Base-by-base conservation (phyloP, 2,888 invertebrate species). In the Drosophila hamatofila region DNA sequence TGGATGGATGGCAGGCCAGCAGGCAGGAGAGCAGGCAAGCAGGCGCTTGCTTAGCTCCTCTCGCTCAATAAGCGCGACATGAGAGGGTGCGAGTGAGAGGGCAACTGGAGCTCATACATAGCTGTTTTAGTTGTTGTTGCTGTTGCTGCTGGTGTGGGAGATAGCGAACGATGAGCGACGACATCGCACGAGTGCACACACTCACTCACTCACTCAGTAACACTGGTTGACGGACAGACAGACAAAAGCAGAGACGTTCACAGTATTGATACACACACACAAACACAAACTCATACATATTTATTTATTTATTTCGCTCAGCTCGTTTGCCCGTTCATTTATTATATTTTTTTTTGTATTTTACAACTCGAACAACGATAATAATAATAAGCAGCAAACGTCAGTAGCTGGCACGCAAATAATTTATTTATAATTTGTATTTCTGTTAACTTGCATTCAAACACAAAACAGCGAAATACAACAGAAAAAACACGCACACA, bases 121-220 rank as follows among this genome's bases (percentile, higher is more conserved):
- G 46, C 39, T 64, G 52, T 56, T 67, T 46, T 49, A 68, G 69
- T 64, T 76, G 41, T 21, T 78, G 60, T 42, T 75, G 80, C 16
- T 52, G 51, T 44, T 65, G 65, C n/a, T 67, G 56, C 54, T 75
- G 80, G 80, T 80, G 80, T 80, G 76, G 76, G 80, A 78, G 78
- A 80, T 75, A 80, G 76, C 77, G 46, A 63, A 62, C 77, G 71
- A 55, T 72, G 73, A 76, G 60, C 67, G 80, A 75, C 79, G 80
- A 78, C 72, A 75, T 78, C 77, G 76, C 66, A 67, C 77, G 80
- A 78, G 80, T 78, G 80, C 77, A 77, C 75, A 79, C 60, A 77
- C 80, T 55, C 62, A 55, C 30, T 30, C 60, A 77, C 80, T 55
- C 62, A 55, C 30, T 30, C 30, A 58, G 21, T 54, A 52, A 44